Evolutionary conservation across 2,797 vertebrate species (phyloP).

Genomic region (Rhabdophis nuchalis): DNA sequence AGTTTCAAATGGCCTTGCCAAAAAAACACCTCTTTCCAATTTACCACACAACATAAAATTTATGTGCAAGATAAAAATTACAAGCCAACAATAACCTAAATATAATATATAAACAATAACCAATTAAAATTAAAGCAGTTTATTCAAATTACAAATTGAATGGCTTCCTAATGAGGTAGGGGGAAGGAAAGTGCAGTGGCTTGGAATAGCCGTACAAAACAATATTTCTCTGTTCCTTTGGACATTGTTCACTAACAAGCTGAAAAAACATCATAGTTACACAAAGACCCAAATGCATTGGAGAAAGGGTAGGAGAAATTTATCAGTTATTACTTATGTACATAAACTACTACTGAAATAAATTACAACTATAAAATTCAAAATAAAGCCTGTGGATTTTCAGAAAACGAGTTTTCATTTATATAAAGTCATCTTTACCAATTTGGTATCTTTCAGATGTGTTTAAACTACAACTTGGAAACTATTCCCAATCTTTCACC

Average conservation of each 20-base stretch:
- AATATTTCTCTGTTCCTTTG: neutral
- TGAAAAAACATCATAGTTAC: neutral
- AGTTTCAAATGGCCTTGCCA: neutral
- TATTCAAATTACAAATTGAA: neutral
- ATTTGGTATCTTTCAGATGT: neutral
- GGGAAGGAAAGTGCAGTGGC: neutral
- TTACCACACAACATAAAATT: neutral
- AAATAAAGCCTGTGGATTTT: neutral
- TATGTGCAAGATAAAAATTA: neutral
- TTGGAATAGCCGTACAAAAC: neutral
- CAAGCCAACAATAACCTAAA: neutral
- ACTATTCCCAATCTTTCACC: neutral
- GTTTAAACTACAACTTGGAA: neutral
- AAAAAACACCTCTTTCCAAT: neutral
- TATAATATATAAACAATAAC: neutral
- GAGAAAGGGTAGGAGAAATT: neutral
- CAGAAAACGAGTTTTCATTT: neutral
- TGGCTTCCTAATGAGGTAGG: neutral
- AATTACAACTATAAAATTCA: neutral
- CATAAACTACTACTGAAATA: neutral
- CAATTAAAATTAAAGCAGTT: neutral
- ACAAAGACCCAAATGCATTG: neutral
- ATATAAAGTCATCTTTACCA: neutral
- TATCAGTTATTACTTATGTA: neutral
- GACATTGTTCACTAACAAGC: neutral